Evolutionary conservation across 2,797 vertebrate genomes (phyloP).

Genomic region (Hippoglossus hippoglossus): DNA sequence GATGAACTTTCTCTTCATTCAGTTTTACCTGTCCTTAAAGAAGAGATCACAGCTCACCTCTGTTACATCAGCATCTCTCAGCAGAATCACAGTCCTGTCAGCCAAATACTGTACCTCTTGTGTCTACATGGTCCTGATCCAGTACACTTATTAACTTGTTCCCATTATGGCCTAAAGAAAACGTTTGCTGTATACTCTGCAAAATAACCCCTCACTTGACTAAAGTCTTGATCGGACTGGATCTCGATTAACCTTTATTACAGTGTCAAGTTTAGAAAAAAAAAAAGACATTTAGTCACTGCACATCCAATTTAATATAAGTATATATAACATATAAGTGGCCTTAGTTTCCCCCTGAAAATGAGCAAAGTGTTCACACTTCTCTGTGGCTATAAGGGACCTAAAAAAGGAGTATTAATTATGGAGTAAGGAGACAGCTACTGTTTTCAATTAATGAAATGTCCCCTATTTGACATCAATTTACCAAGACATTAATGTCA

Average conservation of each 20-base stretch:
- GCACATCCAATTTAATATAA: neutral
- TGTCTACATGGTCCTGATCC: neutral
- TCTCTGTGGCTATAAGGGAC: neutral
- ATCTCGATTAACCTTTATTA: neutral
- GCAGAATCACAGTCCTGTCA: slow-evolving; percentile 5
- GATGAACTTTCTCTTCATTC: neutral
- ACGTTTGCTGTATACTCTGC: neutral
- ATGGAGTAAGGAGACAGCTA: slow-evolving; percentile 1
- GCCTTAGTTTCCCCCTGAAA: slow-evolving; percentile 17
- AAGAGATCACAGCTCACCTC: neutral
- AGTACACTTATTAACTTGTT: neutral
- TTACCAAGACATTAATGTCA: slow-evolving; percentile 19
- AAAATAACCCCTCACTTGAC: neutral
- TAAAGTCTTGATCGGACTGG: neutral
- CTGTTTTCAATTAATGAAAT: slow-evolving; percentile 24
- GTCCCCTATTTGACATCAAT: slow-evolving; percentile 17
- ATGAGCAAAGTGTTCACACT: slow-evolving; percentile 10
- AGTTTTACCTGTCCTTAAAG: neutral
- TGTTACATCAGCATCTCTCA: neutral
- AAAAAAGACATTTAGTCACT: neutral
- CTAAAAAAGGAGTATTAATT: slow-evolving; percentile 1
- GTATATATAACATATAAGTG: neutral
- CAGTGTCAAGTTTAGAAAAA: neutral
- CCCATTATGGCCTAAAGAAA: neutral
- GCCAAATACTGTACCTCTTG: neutral